A percentile compares a stretch with the other conserved stretches of the same genome.
These are phyloP conservation scores for Pelmatolapia mariae DNA, from an alignment of 2,113 vertebrate genomes.

Conservation along the genomic window DNA sequence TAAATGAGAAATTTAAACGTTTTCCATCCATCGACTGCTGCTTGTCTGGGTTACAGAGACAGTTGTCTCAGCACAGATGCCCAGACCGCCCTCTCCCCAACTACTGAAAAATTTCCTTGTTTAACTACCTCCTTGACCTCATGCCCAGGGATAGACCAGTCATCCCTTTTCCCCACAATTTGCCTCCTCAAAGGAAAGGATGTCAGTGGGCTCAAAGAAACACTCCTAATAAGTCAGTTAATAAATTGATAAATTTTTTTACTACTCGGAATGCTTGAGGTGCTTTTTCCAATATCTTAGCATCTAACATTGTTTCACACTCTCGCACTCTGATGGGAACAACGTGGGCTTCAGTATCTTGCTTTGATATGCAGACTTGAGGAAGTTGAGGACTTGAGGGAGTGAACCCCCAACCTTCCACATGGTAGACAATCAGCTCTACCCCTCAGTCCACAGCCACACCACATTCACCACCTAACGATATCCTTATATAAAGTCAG, in stretches of 20 bases:
- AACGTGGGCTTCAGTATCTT: neutral
- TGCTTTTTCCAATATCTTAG: neutral
- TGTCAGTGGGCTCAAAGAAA: neutral
- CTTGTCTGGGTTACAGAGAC: neutral
- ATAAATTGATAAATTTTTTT: neutral
- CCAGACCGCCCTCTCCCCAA: neutral
- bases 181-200: neutral
- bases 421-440: neutral
- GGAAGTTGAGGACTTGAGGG: neutral
- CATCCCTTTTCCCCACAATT: neutral
- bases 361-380: neutral
- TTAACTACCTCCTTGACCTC: neutral
- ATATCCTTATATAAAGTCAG: neutral
- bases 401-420: neutral
- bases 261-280: neutral
- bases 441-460: neutral
- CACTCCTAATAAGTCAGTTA: neutral
- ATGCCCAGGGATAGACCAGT: neutral
- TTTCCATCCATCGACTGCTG: neutral
- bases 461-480: neutral
- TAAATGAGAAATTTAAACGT: neutral
- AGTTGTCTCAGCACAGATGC: neutral
- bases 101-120: neutral
- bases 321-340: neutral
- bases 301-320: neutral